Base-by-base conservation (phyloP, 1,140 invertebrate genomes). In the Spodoptera frugiperda region DNA sequence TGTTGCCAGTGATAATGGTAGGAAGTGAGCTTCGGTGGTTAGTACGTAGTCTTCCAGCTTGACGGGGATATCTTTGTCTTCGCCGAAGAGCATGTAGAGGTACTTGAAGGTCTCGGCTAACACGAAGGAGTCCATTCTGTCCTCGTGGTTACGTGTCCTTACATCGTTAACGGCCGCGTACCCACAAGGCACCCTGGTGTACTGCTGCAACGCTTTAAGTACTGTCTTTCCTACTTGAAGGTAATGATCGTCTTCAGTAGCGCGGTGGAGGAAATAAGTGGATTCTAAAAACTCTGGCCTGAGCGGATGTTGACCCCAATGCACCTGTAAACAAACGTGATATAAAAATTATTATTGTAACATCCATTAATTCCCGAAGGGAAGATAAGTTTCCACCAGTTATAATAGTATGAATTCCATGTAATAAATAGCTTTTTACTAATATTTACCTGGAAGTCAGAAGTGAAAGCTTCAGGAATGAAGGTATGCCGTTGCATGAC, bases 51-150 rank as follows among this genome's bases (percentile, higher is more conserved):
- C 97, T 93, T 99, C 98, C n/a, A 99, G 93, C 91, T 99, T 97
- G 21, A 99, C 93, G 25, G 98, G 94, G 15, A 99, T 91, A 87
- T 99, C 98, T 49, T 95, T 96, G 53, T 97, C 96, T 79, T 99
- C 97, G 9, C 98, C 96, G 92, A 99, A 99, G 72, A 99, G 94
- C 85, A 99, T 95, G 93, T 97, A 99, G 8, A 99, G 94, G 93
- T 99, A 99, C 92, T 99, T 99, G 81, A 99, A 98, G 2, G 99
- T 99, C 94, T 99, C 99, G 0, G 99, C 98, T 0, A 99, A 94
- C 1, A 99, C 98, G 95, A 99, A 99, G 0, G 98, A 99, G 89
- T 99, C 99, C 98, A 99, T 99, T 82, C 98, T 96, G 88, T 99
- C 98, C 90, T 99, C 98, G 84, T 98, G 98, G 61, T 96, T 96